Percentiles rank a stretch among this genome's conserved stretches.
phyloP scores from a whole-genome alignment of 2,113 vertebrate genomes.

The Elaphurus davidianus region DNA sequence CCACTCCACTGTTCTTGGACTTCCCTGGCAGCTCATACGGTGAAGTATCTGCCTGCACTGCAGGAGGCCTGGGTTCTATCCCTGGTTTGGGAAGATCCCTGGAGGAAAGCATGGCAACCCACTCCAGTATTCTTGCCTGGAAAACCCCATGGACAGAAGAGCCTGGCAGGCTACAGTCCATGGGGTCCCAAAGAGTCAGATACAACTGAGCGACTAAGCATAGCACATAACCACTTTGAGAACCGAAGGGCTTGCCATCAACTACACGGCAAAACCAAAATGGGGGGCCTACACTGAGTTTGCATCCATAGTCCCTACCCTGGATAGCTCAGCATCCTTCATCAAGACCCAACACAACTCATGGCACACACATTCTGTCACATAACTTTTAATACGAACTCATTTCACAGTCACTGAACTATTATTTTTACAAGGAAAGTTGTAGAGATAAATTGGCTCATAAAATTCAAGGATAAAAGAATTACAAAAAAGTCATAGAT shows the following conservation, averaged over 20 bases:
- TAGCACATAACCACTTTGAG: not conserved
- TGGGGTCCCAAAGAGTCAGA: not conserved
- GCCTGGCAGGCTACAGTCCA: not conserved
- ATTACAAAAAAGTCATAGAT: slow-evolving; percentile 46
- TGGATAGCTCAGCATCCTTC: not conserved
- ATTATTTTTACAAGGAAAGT: slow-evolving; percentile 53
- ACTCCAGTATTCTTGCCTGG: not conserved
- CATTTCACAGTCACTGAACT: not conserved
- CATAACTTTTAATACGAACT: not conserved
- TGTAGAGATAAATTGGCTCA: not conserved
- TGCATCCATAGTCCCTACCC: not conserved
- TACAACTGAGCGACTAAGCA: not conserved
- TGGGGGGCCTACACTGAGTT: accelerated
- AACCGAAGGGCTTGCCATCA: not conserved
- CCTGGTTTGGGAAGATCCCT: not conserved
- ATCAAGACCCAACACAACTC: not conserved
- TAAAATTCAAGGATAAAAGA: slow-evolving; percentile 53
- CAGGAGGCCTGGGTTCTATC: not conserved
- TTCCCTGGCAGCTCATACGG: not conserved
- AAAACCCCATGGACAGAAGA: not conserved
- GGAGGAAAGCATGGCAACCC: not conserved
- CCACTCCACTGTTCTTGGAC: not conserved
- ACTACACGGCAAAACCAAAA: not conserved
- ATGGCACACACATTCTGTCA: not conserved
- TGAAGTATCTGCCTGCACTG: not conserved